Conservation (phyloP, 2,888 invertebrate genomes). For the Trichogramma evanescens region DNA sequence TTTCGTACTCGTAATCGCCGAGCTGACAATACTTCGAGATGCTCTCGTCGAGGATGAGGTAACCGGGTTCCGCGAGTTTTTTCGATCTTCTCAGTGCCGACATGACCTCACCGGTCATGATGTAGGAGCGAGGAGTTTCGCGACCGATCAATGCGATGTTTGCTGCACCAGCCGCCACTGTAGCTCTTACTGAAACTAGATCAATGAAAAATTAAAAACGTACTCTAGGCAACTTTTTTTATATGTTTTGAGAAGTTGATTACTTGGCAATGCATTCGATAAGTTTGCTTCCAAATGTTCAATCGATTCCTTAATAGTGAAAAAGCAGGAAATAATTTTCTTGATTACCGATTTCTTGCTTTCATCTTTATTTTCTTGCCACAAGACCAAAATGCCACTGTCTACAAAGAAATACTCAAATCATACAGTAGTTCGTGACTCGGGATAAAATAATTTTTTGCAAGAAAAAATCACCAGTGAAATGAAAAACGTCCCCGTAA, state of each 20-base stretch:
- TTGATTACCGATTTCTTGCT: constrained; percentile 51
- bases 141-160: constrained; percentile 54
- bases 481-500: no score
- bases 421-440: no score
- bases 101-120: constrained; percentile 53
- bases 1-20: constrained; percentile 48
- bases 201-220: neutral
- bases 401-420: neutral
- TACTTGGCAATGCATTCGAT: constrained; percentile 6
- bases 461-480: no score
- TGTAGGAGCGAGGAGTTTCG: constrained; percentile 51
- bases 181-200: constrained; percentile 48
- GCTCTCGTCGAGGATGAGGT: constrained; percentile 51
- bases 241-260: neutral
- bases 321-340: constrained; percentile 53
- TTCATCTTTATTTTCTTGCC: constrained; percentile 51
- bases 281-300: constrained; percentile 48
- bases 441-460: no score
- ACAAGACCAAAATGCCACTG: constrained; percentile 54
- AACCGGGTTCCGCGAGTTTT: constrained; percentile 51
- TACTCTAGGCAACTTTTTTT: neutral
- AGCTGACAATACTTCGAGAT: constrained; percentile 56
- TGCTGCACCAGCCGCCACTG: constrained; percentile 55
- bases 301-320: constrained; percentile 52
- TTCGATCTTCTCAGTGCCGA: constrained; percentile 52